Evolutionary conservation across 2,113 vertebrate species (phyloP).

Genomic region (Dunckerocampus dactyliophorus): DNA sequence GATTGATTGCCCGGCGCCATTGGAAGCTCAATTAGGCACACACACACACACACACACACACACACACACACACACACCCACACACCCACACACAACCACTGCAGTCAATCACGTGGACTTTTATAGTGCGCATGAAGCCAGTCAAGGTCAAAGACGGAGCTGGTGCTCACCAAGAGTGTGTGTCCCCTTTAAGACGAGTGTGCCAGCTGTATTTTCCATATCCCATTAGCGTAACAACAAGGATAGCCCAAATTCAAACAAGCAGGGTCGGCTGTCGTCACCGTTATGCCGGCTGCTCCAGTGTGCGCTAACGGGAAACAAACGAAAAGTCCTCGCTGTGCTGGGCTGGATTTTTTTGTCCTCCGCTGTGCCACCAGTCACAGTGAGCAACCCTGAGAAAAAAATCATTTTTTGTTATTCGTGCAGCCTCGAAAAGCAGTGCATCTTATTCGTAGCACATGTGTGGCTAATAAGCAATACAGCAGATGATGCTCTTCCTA

Average conservation of each 20-base stretch:
- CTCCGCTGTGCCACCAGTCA: slow-evolving; percentile 3
- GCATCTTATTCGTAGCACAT: slow-evolving; percentile 9
- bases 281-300: slow-evolving; percentile 32
- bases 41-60: slow-evolving; percentile 26
- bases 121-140: slow-evolving; percentile 20
- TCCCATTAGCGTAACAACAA: slow-evolving; percentile 33
- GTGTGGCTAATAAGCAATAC: slow-evolving; percentile 28
- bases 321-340: no score
- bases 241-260: slow-evolving; percentile 32
- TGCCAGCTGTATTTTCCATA: slow-evolving; percentile 12
- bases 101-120: slow-evolving; percentile 2
- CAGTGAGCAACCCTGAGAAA: slow-evolving; percentile 3
- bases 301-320: no score
- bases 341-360: no score
- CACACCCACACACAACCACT: no score
- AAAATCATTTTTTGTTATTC: slow-evolving; percentile 22
- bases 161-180: background rate
- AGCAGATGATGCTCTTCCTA: slow-evolving; percentile 24
- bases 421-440: slow-evolving; percentile 9
- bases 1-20: slow-evolving; percentile 31
- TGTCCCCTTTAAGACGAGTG: slow-evolving; percentile 2
- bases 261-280: slow-evolving; percentile 22
- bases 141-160: slow-evolving; percentile 49
- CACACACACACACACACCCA: no score
- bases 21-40: slow-evolving; percentile 39